Evolutionary conservation across 1,140 invertebrate genomes (phyloP).

Genomic region (Zaprionus inermis): DNA sequence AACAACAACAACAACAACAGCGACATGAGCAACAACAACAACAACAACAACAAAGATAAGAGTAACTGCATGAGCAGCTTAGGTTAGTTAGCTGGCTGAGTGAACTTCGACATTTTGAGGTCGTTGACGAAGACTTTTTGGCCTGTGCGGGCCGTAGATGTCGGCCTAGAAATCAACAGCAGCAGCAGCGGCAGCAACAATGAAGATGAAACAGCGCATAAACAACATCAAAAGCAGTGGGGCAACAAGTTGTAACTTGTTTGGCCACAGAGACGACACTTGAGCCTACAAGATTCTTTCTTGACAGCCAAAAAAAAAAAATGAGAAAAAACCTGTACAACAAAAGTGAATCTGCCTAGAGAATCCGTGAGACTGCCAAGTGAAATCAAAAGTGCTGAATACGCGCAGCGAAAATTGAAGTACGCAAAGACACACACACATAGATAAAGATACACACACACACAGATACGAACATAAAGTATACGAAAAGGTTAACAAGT

Average conservation of each 20-base stretch:
- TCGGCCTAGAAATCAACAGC: slow-evolving; percentile 65
- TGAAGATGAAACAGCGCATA: slow-evolving; percentile 11
- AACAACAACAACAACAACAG: slow-evolving; percentile 12
- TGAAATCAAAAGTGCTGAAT: slow-evolving; percentile 77
- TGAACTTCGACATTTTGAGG: slow-evolving; percentile 80
- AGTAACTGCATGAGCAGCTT: slow-evolving; percentile 11
- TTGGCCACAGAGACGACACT: slow-evolving; percentile 54
- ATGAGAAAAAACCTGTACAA: slow-evolving; percentile 54
- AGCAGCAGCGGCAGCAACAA: not conserved
- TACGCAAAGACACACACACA: slow-evolving; percentile 42
- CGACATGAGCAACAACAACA: slow-evolving; percentile 12
- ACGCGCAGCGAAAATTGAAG: slow-evolving; percentile 53
- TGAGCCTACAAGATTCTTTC: slow-evolving; percentile 73
- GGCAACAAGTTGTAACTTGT: slow-evolving; percentile 60
- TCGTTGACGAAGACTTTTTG: slow-evolving; percentile 36
- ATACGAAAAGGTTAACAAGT: slow-evolving; percentile 80
- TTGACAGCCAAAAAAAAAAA: slow-evolving; percentile 22
- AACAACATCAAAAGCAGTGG: slow-evolving; percentile 40
- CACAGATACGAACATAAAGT: slow-evolving; percentile 35
- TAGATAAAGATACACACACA: slow-evolving; percentile 21
- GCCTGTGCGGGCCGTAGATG: slow-evolving; percentile 30
- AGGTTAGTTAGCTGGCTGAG: slow-evolving; percentile 12
- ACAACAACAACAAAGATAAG: slow-evolving; percentile 3
- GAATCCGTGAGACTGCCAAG: slow-evolving; percentile 62
- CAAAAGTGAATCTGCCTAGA: slow-evolving; percentile 77